phyloP scores from a whole-genome alignment of 2,113 vertebrate species.

The Lepus americanus region DNA sequence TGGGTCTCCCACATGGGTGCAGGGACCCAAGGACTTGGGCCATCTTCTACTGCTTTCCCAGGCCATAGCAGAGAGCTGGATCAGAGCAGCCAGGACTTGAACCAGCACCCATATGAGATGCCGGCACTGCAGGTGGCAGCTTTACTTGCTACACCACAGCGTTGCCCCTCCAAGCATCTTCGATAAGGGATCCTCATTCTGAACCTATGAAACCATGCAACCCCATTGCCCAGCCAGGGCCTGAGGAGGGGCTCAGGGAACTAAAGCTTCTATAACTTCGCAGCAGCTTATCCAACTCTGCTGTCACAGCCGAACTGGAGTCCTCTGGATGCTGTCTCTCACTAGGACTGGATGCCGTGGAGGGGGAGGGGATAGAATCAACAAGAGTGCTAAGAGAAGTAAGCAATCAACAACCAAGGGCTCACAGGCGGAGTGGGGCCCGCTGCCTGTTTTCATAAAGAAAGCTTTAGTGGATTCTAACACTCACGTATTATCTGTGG shows the following conservation, averaged over 20 bases:
- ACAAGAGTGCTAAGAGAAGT: not conserved
- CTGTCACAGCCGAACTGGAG: not conserved
- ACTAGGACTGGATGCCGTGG: not conserved
- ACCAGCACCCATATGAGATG: too few species aligned
- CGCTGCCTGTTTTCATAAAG: not conserved
- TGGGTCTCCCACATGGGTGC: too few species aligned
- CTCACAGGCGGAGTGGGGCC: not conserved
- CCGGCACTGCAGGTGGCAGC: too few species aligned
- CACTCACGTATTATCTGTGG: accelerated
- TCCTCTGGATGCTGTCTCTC: not conserved
- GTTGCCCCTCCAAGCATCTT: too few species aligned
- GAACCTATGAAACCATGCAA: not conserved
- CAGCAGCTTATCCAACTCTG: not conserved
- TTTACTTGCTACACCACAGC: too few species aligned
- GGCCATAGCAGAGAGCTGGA: too few species aligned
- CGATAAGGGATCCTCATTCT: too few species aligned
- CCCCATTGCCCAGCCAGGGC: not conserved
- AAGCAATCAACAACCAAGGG: not conserved
- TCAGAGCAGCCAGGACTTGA: too few species aligned
- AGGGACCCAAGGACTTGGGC: too few species aligned
- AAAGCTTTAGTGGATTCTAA: not conserved
- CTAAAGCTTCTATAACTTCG: not conserved
- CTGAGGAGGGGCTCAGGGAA: not conserved
- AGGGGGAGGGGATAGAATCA: not conserved
- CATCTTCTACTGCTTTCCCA: too few species aligned